phyloP scores from a whole-genome alignment of 2,113 vertebrate species.

The Etheostoma cragini region DNA sequence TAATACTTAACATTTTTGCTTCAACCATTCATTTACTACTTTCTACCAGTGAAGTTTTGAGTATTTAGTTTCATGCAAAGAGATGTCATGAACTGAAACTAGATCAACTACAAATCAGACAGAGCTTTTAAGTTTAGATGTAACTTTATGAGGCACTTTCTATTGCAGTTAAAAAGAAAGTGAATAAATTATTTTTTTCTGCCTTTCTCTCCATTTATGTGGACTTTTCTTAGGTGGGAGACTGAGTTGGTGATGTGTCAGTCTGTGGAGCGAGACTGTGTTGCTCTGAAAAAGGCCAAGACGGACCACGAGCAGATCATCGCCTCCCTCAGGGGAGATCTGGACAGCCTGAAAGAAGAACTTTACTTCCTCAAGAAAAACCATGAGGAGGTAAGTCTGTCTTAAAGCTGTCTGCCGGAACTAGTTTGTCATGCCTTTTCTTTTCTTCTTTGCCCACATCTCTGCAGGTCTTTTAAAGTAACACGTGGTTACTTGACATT shows the following conservation, averaged over 20 bases:
- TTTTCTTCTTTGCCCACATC: not conserved
- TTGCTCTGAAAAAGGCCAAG: slow-evolving; percentile 88
- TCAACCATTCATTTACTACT: not conserved
- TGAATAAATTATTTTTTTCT: not conserved
- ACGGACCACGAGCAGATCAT: slow-evolving; percentile 90
- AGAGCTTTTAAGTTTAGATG: not conserved
- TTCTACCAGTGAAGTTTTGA: not conserved
- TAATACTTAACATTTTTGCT: not conserved
- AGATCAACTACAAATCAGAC: not conserved
- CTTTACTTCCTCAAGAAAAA: slow-evolving; percentile 92
- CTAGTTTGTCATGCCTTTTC: not conserved
- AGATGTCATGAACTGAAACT: not conserved
- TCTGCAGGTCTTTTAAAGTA: not conserved
- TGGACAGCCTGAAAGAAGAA: slow-evolving; percentile 92
- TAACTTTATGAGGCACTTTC: not conserved
- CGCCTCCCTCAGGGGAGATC: slow-evolving; percentile 87
- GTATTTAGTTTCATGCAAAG: not conserved
- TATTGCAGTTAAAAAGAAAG: not conserved
- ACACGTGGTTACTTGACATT: slow-evolving; percentile 29
- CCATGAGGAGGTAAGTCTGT: slow-evolving; percentile 89
- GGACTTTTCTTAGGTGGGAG: slow-evolving; percentile 84
- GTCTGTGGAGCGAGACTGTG: slow-evolving; percentile 91
- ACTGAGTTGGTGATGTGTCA: slow-evolving; percentile 88
- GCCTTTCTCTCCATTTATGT: not conserved
- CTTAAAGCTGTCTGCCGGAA: not conserved